These are phyloP conservation scores for Gnathonemus echidnorhynchus DNA, from an alignment of 2,113 vertebrate genomes.

Conservation along the genomic window DNA sequence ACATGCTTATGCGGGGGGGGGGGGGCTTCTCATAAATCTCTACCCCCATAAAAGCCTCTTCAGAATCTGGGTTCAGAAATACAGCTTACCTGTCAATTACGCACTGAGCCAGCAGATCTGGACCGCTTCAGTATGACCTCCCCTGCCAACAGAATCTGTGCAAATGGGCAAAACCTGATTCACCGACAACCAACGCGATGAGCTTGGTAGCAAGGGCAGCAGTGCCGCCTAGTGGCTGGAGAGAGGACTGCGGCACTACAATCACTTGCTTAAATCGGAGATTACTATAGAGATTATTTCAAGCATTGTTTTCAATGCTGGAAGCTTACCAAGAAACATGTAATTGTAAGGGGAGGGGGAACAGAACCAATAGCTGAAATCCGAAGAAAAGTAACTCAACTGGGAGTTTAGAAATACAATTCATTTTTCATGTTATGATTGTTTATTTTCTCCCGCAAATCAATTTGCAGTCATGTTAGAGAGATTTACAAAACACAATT, in stretches of 20 bases:
- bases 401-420: not conserved
- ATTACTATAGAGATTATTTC: not conserved
- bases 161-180: not conserved
- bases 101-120: not conserved
- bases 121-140: not conserved
- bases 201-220: not conserved
- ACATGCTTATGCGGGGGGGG: not conserved
- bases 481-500: not conserved
- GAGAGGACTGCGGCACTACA: not conserved
- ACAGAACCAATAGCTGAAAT: not conserved
- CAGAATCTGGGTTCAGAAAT: not conserved
- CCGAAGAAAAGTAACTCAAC: not conserved
- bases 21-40: not conserved
- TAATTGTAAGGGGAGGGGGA: not conserved
- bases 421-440: not conserved
- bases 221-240: constrained; percentile 13
- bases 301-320: not conserved
- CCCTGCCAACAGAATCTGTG: not conserved
- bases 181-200: not conserved
- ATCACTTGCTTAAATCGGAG: not conserved
- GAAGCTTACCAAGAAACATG: not conserved
- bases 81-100: not conserved
- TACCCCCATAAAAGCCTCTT: not conserved
- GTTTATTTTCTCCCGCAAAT: not conserved
- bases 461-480: not conserved